phyloP scores from a whole-genome alignment of 2,888 invertebrate species.

The Ectemnius cavifrons region DNA sequence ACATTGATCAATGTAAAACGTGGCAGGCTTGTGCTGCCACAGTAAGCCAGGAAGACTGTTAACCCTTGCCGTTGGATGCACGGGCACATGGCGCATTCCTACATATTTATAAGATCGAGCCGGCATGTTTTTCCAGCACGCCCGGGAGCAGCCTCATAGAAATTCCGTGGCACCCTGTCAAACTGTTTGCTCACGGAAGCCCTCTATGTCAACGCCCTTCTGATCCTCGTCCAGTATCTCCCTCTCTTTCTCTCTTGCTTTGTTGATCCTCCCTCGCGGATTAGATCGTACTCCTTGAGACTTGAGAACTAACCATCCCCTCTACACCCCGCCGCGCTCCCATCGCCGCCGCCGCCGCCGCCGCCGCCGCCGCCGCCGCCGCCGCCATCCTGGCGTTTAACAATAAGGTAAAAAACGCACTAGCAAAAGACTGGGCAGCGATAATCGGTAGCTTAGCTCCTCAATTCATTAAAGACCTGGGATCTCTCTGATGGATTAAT shows the following conservation, averaged over 20 bases:
- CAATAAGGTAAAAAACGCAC: conserved; percentile 13
- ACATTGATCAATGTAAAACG: conserved; percentile 45
- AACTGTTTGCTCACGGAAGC: conserved; percentile 54
- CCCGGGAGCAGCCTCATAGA: conserved; percentile 44
- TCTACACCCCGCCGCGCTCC: no score
- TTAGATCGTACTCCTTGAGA: conserved; percentile 30
- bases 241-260: neutral
- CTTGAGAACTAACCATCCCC: no score
- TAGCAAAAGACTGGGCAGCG: conserved; percentile 9
- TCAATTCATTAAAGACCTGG: no score
- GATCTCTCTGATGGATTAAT: no score
- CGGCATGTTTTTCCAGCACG: conserved; percentile 33
- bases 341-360: no score
- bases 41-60: conserved; percentile 48
- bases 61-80: conserved; percentile 52
- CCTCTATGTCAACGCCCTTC: conserved; percentile 39
- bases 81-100: conserved; percentile 49
- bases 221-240: conserved; percentile 9
- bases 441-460: neutral
- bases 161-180: conserved; percentile 59
- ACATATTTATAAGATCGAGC: conserved; percentile 66
- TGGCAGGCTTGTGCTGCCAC: conserved; percentile 33
- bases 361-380: neutral
- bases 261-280: conserved; percentile 36
- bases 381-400: conserved; percentile 30